Evolutionary conservation across 1,140 invertebrate genomes (phyloP).

Genomic region (Delia radicum): DNA sequence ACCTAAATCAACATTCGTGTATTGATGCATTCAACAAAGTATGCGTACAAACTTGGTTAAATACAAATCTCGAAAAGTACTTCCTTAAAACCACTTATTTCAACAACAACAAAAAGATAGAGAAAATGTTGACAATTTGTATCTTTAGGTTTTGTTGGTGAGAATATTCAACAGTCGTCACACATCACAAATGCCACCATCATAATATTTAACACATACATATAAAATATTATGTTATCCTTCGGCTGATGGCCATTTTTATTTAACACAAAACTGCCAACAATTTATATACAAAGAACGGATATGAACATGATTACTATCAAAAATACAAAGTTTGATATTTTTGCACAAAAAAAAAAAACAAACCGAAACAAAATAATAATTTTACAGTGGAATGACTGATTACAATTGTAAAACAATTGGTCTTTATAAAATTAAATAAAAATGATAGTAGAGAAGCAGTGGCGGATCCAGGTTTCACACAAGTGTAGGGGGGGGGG

Average conservation of each 20-base stretch:
- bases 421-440: no score
- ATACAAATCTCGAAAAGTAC: neutral
- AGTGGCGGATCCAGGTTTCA: no score
- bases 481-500: no score
- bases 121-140: neutral
- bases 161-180: neutral
- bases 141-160: no score
- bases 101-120: no score
- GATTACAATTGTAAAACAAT: no score
- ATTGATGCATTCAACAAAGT: neutral
- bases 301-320: neutral
- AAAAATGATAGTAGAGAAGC: no score
- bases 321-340: neutral
- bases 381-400: no score
- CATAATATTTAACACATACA: neutral
- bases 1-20: neutral
- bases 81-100: neutral
- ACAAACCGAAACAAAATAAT: no score
- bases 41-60: neutral
- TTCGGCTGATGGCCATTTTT: neutral
- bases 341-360: no score
- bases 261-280: neutral
- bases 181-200: neutral
- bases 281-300: neutral
- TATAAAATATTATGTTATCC: neutral